Evolutionary conservation across 1,140 invertebrate species (phyloP), one percentile per base, ranked within the genome.

Genomic region (Calephelis nemesis): DNA sequence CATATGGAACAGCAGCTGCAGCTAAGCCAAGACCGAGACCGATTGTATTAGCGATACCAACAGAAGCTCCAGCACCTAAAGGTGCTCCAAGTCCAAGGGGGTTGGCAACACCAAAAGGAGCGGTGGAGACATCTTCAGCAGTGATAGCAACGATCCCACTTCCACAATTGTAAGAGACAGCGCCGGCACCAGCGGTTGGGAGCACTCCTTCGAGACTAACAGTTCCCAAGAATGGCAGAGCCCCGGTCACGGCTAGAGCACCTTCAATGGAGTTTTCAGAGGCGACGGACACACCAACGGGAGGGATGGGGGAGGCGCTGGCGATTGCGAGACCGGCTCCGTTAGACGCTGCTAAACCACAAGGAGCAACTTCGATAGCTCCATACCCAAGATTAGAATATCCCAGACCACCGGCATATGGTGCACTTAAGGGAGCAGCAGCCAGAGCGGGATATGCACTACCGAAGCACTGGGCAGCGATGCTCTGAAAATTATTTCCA

Each of bases 261-360:
- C 82, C 82, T 69, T 77, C 73, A 7, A 81, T 77, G 9, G 66
- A 63, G 52, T 83, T 81, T 47, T 83, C 77, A 4, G 81, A 80
- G 0, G 63, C 45, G 1, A 85, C 73, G 6, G 79, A 68, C 12
- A 85, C 49, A 13, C 81, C 82, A 60, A 62, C 72, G 5, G 83
- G 81, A 11, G 76, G 69, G n/a, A 79, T 69, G 7, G 78, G 72
- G 7, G 79, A 82, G 45, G 67, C 70, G 63, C 77, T 80, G n/a
- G 74, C 65, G 15, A 80, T 70, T 40, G 72, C 62, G 10, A 82
- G 68, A 13, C 72, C 73, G 10, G 74, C 74, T 6, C 81, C 78
- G 30, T 64, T 65, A 4, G 77, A 74, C 6, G 79, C 74, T 0
- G 66, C 67, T 10, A 74, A 48, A 60, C 69, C 69, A 45, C 67